phyloP scores from a whole-genome alignment of 2,113 vertebrate genomes.

The Myocastor coypus region DNA sequence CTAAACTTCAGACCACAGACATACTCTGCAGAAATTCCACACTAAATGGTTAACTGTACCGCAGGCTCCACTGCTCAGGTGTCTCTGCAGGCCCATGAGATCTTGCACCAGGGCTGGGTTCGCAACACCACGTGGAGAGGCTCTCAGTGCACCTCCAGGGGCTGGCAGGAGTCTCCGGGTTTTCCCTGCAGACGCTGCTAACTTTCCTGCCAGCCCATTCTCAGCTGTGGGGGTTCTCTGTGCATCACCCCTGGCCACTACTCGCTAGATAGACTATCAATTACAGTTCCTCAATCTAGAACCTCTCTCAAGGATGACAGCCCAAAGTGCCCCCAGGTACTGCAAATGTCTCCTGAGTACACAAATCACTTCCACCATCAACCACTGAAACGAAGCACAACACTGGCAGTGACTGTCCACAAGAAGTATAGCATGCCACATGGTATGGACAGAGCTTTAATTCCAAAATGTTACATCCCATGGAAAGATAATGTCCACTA shows the following conservation, averaged over 20 bases:
- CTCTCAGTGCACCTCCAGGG: neutral
- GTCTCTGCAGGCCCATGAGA: neutral
- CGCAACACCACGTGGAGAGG: neutral
- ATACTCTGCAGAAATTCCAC: neutral
- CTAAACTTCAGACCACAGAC: neutral
- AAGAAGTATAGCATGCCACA: neutral
- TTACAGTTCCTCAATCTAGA: neutral
- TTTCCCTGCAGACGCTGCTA: neutral
- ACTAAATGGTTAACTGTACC: neutral
- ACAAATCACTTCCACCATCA: neutral
- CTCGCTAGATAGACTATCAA: neutral
- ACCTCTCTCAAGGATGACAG: neutral
- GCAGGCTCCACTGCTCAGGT: neutral
- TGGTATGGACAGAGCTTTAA: neutral
- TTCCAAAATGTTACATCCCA: neutral
- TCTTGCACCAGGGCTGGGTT: too few relatives aligned
- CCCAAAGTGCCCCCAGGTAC: neutral
- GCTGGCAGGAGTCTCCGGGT: neutral
- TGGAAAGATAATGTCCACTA: neutral
- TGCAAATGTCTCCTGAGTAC: neutral
- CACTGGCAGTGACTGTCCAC: neutral
- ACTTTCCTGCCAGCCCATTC: neutral
- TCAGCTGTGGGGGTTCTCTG: too few relatives aligned
- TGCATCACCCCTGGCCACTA: neutral
- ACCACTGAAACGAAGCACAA: neutral